Evolutionary conservation across 2,113 vertebrate genomes (phyloP), one percentile per base, ranked within the genome.

Genomic region (Caloenas nicobarica): DNA sequence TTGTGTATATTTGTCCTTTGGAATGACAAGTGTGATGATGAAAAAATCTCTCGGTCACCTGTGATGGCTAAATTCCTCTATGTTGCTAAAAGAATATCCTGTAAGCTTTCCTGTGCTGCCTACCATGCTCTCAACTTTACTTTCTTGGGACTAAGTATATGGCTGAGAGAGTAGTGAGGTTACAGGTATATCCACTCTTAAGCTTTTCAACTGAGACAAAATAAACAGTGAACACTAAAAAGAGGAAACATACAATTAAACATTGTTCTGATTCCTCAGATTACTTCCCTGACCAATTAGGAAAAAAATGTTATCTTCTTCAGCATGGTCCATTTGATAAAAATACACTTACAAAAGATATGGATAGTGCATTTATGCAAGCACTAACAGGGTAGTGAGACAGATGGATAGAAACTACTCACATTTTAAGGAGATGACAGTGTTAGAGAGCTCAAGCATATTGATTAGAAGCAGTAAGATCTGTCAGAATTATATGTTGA

Each of bases 401-500:
- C 8, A 53, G 13, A 0, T 1, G 19, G n/a, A n/a, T 29, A 0
- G 0, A 64, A 87, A 68, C 5, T 11, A 12, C 5, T 61, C 13
- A 29, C 0, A 0, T 54, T 89, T 81, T 76, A 74, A 58, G 8
- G 31, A 70, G n/a, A 38, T 8, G 8, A 8, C 7, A 62, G 16
- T 44, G n/a, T 70, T 31, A 56, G 4, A 73, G 26, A 54, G 4
- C 11, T 77, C 33, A 72, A 34, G 5, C 7, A 44, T 40, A 79
- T 79, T 50, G 38, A 61, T 66, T 28, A 70, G 13, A 88, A 91
- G 50, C 48, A 46, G n/a, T 33, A 42, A 58, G 7, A 42, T 33
- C 5, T 74, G 5, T 56, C 51, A 84, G 56, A 88, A 92, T 69
- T 38, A 42, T 3, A 33, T n/a, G 6, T 29, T 57, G n/a, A 62